Percentiles rank a stretch among this genome's conserved stretches.
These are phyloP conservation scores for Pomacea canaliculata DNA, from an alignment of 2,888 invertebrate species.

Conservation along the genomic window DNA sequence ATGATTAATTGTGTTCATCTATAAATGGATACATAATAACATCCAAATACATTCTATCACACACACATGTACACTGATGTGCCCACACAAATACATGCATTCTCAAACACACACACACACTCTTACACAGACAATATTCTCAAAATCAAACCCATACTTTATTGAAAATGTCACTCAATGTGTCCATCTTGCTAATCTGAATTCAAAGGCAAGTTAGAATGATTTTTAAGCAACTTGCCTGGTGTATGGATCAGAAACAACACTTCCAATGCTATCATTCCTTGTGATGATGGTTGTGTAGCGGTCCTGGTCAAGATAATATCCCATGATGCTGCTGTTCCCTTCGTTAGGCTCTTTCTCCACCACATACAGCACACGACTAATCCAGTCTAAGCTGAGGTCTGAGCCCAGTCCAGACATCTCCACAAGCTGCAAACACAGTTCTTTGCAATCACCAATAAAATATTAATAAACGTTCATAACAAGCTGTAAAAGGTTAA, in stretches of 20 bases:
- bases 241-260: constrained; percentile 83
- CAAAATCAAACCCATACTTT: too few relatives aligned
- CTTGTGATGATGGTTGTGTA: constrained; percentile 47
- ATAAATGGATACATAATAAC: too few relatives aligned
- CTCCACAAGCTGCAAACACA: constrained; percentile 47
- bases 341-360: constrained; percentile 73
- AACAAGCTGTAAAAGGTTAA: not conserved
- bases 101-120: not conserved
- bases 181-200: too few relatives aligned
- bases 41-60: too few relatives aligned
- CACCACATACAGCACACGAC: constrained; percentile 85
- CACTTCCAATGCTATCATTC: constrained; percentile 74
- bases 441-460: not conserved
- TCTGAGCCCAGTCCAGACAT: constrained; percentile 73
- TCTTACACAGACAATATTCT: not conserved
- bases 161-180: too few relatives aligned
- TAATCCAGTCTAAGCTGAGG: constrained; percentile 89
- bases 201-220: too few relatives aligned
- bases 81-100: not conserved
- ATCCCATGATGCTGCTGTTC: constrained; percentile 69
- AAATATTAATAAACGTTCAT: not conserved
- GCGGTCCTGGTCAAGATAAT: constrained; percentile 56
- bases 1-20: too few relatives aligned
- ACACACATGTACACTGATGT: not conserved
- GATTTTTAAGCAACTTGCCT: constrained; percentile 70